Conservation (phyloP, 2,113 vertebrate species). For the Calyptomena viridis region DNA sequence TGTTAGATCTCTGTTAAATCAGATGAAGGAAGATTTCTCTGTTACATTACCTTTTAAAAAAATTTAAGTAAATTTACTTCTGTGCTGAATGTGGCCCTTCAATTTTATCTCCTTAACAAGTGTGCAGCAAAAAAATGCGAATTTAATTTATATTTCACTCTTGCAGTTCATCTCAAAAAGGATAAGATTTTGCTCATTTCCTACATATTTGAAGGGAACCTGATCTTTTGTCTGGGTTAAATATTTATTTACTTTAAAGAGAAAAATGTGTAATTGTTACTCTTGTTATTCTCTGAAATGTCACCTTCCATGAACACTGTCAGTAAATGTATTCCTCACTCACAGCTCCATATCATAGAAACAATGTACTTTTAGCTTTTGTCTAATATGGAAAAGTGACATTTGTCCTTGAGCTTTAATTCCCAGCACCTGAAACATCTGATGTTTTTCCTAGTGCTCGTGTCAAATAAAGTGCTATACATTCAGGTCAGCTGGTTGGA, state of each 20-base stretch:
- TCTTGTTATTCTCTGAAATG: neutral
- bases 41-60: neutral
- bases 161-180: neutral
- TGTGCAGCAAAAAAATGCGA: neutral
- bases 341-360: neutral
- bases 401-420: conserved; percentile 25
- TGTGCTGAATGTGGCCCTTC: neutral
- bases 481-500: conserved; percentile 6
- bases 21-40: neutral
- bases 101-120: neutral
- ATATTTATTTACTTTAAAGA: neutral
- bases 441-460: neutral
- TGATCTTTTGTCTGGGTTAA: neutral
- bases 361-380: neutral
- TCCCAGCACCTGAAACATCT: neutral
- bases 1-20: neutral
- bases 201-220: neutral
- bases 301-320: neutral
- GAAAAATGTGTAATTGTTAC: neutral
- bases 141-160: neutral
- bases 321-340: neutral
- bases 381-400: neutral
- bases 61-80: neutral
- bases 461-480: neutral
- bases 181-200: neutral